A percentile compares a stretch with the other conserved stretches of the same genome.
Conservation (phyloP, 2,797 vertebrate genomes). For the Pseudochromis fuscus region DNA sequence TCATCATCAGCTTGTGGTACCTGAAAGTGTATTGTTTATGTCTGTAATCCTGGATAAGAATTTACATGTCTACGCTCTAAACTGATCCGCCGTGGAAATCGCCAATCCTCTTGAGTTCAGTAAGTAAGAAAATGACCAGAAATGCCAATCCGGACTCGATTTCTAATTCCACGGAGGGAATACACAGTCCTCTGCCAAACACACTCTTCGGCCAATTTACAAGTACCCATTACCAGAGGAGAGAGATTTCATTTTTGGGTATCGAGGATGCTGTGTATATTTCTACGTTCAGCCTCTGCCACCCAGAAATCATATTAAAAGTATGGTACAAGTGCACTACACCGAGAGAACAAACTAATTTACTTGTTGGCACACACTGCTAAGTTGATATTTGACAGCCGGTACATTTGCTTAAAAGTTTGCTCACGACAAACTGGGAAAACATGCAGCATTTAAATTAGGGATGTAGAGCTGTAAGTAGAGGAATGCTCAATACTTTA, state of each 20-base stretch:
- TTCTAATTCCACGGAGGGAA: conserved; percentile 37
- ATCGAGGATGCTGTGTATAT: neutral
- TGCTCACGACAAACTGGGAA: conserved; percentile 13
- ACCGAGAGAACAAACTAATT: conserved; percentile 12
- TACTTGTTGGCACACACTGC: conserved; percentile 11
- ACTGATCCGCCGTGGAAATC: conserved; percentile 37
- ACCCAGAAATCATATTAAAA: neutral
- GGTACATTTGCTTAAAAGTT: conserved; percentile 5
- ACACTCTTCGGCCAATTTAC: conserved; percentile 8
- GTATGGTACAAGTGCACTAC: conserved; percentile 8
- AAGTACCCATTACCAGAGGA: neutral
- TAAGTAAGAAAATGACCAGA: conserved; percentile 38
- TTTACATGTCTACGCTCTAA: conserved; percentile 33
- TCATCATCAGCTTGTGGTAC: neutral
- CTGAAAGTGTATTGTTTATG: conserved; percentile 22
- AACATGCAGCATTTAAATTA: conserved; percentile 19
- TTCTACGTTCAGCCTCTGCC: neutral
- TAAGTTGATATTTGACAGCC: conserved; percentile 18
- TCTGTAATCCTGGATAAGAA: conserved; percentile 41
- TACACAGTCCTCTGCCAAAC: conserved; percentile 21
- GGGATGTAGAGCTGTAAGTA: too few relatives aligned
- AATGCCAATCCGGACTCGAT: conserved; percentile 26
- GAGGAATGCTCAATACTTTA: too few relatives aligned
- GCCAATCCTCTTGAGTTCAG: conserved; percentile 29
- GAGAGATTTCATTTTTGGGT: neutral